Conservation (phyloP, 2,888 invertebrate genomes). For the Rhaphigaster nebulosa region DNA sequence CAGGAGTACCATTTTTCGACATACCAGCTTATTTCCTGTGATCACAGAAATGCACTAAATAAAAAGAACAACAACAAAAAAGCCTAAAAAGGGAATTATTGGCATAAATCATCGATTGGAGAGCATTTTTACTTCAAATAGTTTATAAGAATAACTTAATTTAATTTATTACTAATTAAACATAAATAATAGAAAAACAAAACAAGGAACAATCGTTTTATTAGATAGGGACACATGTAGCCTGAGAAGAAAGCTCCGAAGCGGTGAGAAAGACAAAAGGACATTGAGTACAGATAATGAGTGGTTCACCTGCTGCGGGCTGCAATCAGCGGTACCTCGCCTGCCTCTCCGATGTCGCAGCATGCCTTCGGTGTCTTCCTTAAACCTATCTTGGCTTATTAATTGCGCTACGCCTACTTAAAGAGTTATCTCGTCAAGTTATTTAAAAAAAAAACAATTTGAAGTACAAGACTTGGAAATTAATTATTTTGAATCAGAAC, state of each 20-base stretch:
- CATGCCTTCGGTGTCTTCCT: background rate
- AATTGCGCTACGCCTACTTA: background rate
- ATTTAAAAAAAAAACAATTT: background rate
- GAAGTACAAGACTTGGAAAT: background rate
- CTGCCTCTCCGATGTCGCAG: background rate
- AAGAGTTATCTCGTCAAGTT: background rate
- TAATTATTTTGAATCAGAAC: background rate
- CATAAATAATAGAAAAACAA: too few relatives aligned
- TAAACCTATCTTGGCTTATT: background rate
- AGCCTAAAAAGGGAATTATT: too few relatives aligned
- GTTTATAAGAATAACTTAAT: too few relatives aligned
- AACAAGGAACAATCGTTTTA: background rate
- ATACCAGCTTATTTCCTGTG: too few relatives aligned
- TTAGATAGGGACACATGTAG: background rate
- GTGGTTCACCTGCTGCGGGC: background rate
- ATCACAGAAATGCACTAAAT: too few relatives aligned
- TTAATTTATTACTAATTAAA: too few relatives aligned
- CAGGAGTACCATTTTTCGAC: too few relatives aligned
- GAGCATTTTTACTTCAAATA: too few relatives aligned
- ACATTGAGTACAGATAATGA: background rate
- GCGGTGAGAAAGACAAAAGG: slow-evolving; percentile 3
- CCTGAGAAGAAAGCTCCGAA: background rate
- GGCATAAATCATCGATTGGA: too few relatives aligned
- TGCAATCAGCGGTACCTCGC: background rate
- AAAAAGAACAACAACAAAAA: too few relatives aligned